Percentiles rank a stretch among this genome's conserved stretches.
Evolutionary conservation across 2,797 vertebrate species (phyloP).

Genomic region (Smutsia temminckii): DNA sequence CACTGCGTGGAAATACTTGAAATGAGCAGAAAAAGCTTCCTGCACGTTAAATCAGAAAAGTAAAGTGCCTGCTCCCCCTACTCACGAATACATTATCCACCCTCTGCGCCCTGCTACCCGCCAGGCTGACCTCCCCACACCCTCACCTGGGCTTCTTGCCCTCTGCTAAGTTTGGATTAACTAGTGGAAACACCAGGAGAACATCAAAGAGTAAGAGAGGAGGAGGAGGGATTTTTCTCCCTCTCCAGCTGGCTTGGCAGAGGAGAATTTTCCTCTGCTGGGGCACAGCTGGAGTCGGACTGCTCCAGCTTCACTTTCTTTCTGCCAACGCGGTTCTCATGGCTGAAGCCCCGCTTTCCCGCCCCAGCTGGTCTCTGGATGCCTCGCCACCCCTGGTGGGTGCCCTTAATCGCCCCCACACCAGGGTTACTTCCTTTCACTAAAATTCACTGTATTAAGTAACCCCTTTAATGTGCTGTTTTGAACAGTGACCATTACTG

Average conservation of each 20-base stretch:
- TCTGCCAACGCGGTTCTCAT: background rate
- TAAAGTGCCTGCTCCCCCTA: background rate
- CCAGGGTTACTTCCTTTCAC: background rate
- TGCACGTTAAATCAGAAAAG: background rate
- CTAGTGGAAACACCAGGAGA: background rate
- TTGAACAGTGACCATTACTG: background rate
- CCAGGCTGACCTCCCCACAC: background rate
- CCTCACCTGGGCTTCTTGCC: background rate
- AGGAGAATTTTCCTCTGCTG: background rate
- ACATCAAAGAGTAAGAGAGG: background rate
- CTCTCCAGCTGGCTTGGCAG: background rate
- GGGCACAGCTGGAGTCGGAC: background rate
- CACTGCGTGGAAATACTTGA: background rate
- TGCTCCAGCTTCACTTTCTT: background rate
- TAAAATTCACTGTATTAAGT: constrained; percentile 10
- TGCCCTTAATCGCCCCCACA: background rate
- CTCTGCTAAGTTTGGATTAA: background rate
- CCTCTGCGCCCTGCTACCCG: background rate
- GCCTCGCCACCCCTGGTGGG: background rate
- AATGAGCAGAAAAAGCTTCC: background rate
- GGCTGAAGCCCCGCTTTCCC: background rate
- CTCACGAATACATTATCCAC: background rate
- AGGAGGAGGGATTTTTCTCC: background rate
- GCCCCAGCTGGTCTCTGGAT: background rate
- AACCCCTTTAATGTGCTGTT: background rate